Evolutionary conservation across 2,888 invertebrate species (phyloP).

Genomic region (Sialis fuliginosa): DNA sequence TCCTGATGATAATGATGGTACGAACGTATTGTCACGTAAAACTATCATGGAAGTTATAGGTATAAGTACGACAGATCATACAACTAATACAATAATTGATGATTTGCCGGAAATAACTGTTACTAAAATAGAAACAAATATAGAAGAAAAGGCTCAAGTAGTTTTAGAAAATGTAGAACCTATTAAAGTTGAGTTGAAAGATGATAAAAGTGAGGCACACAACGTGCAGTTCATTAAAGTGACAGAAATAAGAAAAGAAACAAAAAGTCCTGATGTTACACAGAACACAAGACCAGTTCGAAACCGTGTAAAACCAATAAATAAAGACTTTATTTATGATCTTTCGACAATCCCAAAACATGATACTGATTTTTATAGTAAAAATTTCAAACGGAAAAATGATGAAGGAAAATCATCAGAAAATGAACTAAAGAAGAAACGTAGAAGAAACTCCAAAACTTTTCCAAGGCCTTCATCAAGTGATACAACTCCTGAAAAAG

Average conservation of each 20-base stretch:
- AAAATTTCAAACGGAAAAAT: slow-evolving; percentile 1
- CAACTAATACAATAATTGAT: no score
- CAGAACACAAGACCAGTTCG: slow-evolving; percentile 32
- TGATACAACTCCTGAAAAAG: background rate
- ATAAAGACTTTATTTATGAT: slow-evolving; percentile 57
- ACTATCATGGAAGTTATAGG: slow-evolving; percentile 4
- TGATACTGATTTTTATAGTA: background rate
- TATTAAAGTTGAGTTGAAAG: background rate
- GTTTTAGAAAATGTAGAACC: background rate
- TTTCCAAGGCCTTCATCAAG: background rate
- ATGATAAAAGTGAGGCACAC: background rate
- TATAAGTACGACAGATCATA: background rate
- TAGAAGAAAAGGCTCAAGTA: no score
- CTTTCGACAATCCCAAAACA: slow-evolving; percentile 25
- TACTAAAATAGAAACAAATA: no score
- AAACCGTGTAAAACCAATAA: slow-evolving; percentile 42
- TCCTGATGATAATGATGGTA: background rate
- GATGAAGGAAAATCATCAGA: background rate
- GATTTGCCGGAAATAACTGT: no score
- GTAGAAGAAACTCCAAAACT: slow-evolving; percentile 2
- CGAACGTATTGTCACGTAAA: slow-evolving; percentile 3
- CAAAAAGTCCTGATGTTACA: background rate
- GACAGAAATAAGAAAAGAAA: no score
- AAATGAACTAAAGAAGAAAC: background rate
- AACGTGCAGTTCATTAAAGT: background rate